phyloP scores from a whole-genome alignment of 92 coral and sea anemone genomes.

The Phymanthus crucifer region DNA sequence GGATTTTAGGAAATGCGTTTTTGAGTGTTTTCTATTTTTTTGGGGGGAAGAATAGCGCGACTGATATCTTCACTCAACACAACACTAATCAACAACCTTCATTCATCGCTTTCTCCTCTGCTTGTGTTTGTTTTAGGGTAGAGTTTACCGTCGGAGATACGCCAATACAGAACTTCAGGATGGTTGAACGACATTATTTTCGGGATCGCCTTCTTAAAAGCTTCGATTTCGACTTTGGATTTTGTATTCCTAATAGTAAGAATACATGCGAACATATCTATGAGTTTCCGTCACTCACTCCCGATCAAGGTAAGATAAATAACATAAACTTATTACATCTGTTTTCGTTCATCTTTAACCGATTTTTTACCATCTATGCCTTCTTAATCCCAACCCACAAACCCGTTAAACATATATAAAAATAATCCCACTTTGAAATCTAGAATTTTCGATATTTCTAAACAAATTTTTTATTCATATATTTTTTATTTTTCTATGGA shows the following conservation, averaged over 20 bases:
- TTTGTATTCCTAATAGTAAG: slow-evolving; percentile 99
- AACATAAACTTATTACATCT: not conserved
- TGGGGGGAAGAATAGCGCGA: not conserved
- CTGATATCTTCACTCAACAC: not conserved
- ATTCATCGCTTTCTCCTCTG: slow-evolving; percentile 6
- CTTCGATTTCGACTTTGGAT: slow-evolving; percentile 97
- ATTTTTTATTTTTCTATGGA: not conserved
- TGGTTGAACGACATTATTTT: slow-evolving; percentile 95
- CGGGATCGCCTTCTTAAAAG: slow-evolving; percentile 84
- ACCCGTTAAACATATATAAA: not conserved
- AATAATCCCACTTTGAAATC: not conserved
- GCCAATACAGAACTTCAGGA: slow-evolving; percentile 92
- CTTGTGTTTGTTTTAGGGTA: slow-evolving; percentile 63
- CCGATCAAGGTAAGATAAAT: slow-evolving; percentile 78
- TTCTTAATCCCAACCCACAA: not conserved
- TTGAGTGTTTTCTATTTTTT: not conserved
- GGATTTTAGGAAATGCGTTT: not conserved
- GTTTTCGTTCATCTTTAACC: not conserved
- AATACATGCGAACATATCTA: slow-evolving; percentile 98
- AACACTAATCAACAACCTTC: not conserved
- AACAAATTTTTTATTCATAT: not conserved
- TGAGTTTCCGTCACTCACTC: slow-evolving; percentile 88
- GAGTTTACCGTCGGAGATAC: slow-evolving; percentile 96
- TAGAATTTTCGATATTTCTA: not conserved
- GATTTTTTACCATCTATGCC: not conserved